Percentiles rank a stretch among this genome's conserved stretches.
Conservation (phyloP, 1,140 invertebrate species). For the Rhynchophorus ferrugineus region DNA sequence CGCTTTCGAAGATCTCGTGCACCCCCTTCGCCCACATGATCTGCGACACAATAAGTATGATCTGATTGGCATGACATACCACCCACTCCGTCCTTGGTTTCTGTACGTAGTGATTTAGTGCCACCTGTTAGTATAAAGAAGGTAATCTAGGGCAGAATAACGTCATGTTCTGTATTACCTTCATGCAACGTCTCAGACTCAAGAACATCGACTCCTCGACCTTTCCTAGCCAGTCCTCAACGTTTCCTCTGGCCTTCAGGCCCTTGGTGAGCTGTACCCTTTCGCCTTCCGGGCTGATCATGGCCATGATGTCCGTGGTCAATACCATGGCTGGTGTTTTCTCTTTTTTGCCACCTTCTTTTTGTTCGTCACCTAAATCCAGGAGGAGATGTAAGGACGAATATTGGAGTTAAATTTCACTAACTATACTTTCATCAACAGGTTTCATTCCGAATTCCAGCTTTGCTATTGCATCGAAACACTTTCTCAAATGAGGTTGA, state of each 20-base stretch:
- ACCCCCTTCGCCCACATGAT: constrained; percentile 78
- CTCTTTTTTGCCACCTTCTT: constrained; percentile 24
- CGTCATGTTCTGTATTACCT: constrained; percentile 36
- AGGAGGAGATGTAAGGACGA: too few relatives aligned
- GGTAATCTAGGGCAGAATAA: neutral
- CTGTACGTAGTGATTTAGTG: constrained; percentile 55
- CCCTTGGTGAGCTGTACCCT: constrained; percentile 69
- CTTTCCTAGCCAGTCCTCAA: constrained; percentile 83
- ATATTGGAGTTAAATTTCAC: neutral
- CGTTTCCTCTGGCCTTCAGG: constrained; percentile 68
- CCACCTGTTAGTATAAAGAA: constrained; percentile 26
- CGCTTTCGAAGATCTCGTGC: constrained; percentile 59
- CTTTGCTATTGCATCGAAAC: constrained; percentile 77
- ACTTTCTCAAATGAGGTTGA: constrained; percentile 81
- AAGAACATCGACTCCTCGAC: constrained; percentile 80
- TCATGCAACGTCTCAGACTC: constrained; percentile 66
- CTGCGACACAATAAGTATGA: constrained; percentile 74
- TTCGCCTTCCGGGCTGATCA: constrained; percentile 82
- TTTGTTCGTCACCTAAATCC: constrained; percentile 28
- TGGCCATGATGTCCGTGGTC: constrained; percentile 76
- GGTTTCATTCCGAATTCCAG: constrained; percentile 66
- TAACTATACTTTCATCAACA: constrained; percentile 36
- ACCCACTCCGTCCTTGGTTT: constrained; percentile 56
- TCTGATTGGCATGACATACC: constrained; percentile 46
- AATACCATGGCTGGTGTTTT: constrained; percentile 34